Percentiles rank a stretch among this genome's conserved stretches.
Evolutionary conservation across 1,140 invertebrate species (phyloP).

Genomic region (Sitobion miscanthi): DNA sequence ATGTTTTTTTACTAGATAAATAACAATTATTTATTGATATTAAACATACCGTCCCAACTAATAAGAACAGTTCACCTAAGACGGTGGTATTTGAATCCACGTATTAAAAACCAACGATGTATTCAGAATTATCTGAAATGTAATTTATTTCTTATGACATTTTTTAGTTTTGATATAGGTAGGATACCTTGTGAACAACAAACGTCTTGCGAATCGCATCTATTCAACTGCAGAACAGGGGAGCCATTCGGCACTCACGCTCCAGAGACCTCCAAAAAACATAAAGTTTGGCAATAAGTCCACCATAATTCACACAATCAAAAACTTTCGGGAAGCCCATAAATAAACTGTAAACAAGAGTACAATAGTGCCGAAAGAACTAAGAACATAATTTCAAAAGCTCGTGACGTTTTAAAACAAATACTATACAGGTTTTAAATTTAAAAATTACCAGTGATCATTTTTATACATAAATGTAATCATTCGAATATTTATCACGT

Average conservation of each 20-base stretch:
- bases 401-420: not conserved
- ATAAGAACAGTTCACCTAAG: not conserved
- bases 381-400: conserved; percentile 48
- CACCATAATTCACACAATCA: conserved; percentile 42
- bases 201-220: not conserved
- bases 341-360: conserved; percentile 32
- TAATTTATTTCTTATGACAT: not conserved
- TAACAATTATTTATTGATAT: not conserved
- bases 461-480: not conserved
- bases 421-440: not conserved
- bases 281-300: conserved; percentile 48
- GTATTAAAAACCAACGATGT: not conserved
- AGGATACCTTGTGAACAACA: not conserved
- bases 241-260: not conserved
- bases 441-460: not conserved
- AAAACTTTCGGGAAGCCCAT: conserved; percentile 27
- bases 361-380: conserved; percentile 10
- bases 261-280: too few species aligned
- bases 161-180: not conserved
- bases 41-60: not conserved
- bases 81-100: not conserved
- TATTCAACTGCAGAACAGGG: too few species aligned
- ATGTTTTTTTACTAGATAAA: too few species aligned
- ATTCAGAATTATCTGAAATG: not conserved
- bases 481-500: not conserved